Conservation (phyloP, 2,888 invertebrate species). For the Celastrina argiolus region DNA sequence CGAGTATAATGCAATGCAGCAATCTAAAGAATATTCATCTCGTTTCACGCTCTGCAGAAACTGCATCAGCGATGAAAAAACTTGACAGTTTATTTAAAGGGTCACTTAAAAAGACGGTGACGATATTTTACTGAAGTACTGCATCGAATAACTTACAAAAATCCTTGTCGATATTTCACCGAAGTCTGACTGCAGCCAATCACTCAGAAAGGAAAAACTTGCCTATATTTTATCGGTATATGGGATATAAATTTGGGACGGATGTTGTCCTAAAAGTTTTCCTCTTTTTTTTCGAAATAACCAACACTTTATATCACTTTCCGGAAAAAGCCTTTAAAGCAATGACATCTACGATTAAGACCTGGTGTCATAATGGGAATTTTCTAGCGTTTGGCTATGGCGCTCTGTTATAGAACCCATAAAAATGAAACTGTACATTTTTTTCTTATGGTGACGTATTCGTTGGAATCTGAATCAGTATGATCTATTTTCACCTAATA, state of each 20-base stretch:
- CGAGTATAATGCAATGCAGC: not conserved
- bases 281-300: not conserved
- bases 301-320: too few relatives aligned
- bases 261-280: conserved; percentile 5
- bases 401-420: too few relatives aligned
- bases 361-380: too few relatives aligned
- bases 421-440: too few relatives aligned
- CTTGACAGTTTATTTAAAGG: not conserved
- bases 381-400: too few relatives aligned
- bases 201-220: conserved; percentile 3
- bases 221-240: conserved; percentile 4
- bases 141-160: conserved; percentile 2
- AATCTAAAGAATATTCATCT: not conserved
- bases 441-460: too few relatives aligned
- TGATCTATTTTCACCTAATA: too few relatives aligned
- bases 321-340: too few relatives aligned
- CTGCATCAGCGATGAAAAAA: not conserved
- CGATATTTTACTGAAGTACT: not conserved
- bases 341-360: too few relatives aligned
- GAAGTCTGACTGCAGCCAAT: conserved; percentile 6
- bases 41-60: not conserved
- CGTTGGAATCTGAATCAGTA: too few relatives aligned
- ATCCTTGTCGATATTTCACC: conserved; percentile 3
- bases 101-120: not conserved
- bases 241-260: conserved; percentile 7